These are phyloP conservation scores for Etheostoma nigrum DNA, from an alignment of 2,797 vertebrate species.

Conservation along the genomic window DNA sequence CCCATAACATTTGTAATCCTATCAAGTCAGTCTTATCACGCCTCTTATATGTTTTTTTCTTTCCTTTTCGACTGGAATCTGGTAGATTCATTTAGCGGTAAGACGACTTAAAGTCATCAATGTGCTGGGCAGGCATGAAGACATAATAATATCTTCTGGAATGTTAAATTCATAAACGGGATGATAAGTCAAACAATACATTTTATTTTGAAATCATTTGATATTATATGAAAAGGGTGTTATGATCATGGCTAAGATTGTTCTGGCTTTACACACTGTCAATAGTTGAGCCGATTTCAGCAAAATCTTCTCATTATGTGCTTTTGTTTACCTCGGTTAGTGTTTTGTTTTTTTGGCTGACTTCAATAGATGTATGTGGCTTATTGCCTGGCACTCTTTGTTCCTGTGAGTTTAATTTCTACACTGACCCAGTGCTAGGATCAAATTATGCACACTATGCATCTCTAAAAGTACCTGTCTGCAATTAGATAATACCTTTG, in stretches of 20 bases:
- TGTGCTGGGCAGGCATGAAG: constrained; percentile 34
- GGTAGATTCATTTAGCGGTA: constrained; percentile 53
- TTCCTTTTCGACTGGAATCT: constrained; percentile 44
- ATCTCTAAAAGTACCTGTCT: constrained; percentile 37
- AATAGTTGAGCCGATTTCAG: constrained; percentile 43
- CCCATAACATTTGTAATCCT: constrained; percentile 70
- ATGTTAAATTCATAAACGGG: constrained; percentile 30
- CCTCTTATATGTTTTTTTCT: constrained; percentile 54
- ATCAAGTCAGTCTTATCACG: constrained; percentile 59
- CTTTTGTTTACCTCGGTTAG: constrained; percentile 42
- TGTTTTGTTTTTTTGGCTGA: constrained; percentile 35
- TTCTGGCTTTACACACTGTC: constrained; percentile 25
- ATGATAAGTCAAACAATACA: constrained; percentile 31
- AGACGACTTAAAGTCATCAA: constrained; percentile 43
- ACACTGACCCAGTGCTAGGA: constrained; percentile 28
- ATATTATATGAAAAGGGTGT: constrained; percentile 23
- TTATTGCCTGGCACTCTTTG: constrained; percentile 35
- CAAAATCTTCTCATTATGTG: constrained; percentile 37
- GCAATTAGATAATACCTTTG: constrained; percentile 17
- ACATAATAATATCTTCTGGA: constrained; percentile 9
- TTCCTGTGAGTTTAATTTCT: constrained; percentile 26
- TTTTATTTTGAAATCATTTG: constrained; percentile 35
- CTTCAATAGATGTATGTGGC: constrained; percentile 32
- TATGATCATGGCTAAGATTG: constrained; percentile 25
- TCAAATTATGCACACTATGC: constrained; percentile 31